A percentile compares a stretch with the other conserved stretches of the same genome.
phyloP scores from a whole-genome alignment of 2,797 vertebrate species.

The Brotula barbata region DNA sequence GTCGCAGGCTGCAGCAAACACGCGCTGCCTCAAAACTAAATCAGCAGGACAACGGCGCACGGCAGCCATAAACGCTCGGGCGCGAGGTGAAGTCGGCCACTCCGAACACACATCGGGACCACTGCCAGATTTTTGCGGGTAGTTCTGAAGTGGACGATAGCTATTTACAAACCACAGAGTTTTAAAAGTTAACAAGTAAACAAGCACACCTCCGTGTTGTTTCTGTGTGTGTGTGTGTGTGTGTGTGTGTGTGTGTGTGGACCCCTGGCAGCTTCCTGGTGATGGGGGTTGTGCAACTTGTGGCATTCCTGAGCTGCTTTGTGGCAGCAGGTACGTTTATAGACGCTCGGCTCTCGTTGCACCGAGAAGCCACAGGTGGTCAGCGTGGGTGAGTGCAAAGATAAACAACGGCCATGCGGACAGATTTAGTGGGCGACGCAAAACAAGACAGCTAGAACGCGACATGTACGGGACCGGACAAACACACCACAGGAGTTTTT shows the following conservation, averaged over 20 bases:
- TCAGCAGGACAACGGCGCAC: slow-evolving; percentile 1
- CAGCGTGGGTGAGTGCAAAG: slow-evolving; percentile 10
- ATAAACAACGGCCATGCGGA: too few relatives aligned
- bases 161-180: slow-evolving; percentile 19
- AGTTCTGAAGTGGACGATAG: slow-evolving; percentile 9
- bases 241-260: not conserved
- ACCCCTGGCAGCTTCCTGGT: slow-evolving; percentile 47
- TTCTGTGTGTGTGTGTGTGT: slow-evolving; percentile 24
- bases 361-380: slow-evolving; percentile 43
- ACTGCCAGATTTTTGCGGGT: not conserved
- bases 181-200: slow-evolving; percentile 32
- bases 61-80: slow-evolving; percentile 26
- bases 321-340: slow-evolving; percentile 37
- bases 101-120: not conserved
- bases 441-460: too few relatives aligned
- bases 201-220: slow-evolving; percentile 22
- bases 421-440: too few relatives aligned
- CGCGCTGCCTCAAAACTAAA: slow-evolving; percentile 15
- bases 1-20: slow-evolving; percentile 21
- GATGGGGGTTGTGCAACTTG: slow-evolving; percentile 22
- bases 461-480: too few relatives aligned
- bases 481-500: too few relatives aligned
- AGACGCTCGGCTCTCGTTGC: slow-evolving; percentile 35
- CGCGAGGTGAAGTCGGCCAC: not conserved
- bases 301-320: slow-evolving; percentile 64